phyloP scores from a whole-genome alignment of 2,888 invertebrate species.

The Pseudeuparius sepicola region DNA sequence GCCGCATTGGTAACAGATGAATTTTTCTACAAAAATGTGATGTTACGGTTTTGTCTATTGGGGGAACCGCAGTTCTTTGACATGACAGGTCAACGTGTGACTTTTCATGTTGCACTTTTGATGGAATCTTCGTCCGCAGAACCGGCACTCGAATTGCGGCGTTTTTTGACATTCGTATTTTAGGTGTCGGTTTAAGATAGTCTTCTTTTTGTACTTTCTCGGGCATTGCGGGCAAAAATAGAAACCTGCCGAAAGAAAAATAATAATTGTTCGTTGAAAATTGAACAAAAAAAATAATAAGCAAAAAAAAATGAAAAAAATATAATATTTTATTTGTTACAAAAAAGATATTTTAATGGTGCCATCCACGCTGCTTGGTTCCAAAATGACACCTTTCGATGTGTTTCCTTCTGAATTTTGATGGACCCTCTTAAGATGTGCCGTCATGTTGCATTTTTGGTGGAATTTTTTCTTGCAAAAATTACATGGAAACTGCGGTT shows the following conservation, averaged over 20 bases:
- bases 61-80: too few relatives aligned
- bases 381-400: too few relatives aligned
- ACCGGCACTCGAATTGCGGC: constrained; percentile 40
- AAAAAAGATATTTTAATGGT: too few relatives aligned
- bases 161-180: constrained; percentile 35
- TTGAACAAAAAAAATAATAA: neutral
- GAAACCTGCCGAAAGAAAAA: neutral
- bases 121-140: constrained; percentile 61
- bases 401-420: too few relatives aligned
- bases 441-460: constrained; percentile 17
- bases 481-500: constrained; percentile 19
- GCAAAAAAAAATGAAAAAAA: too few relatives aligned
- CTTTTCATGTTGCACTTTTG: constrained; percentile 42
- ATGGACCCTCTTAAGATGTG: constrained; percentile 3
- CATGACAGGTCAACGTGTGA: constrained; percentile 9
- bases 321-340: too few relatives aligned
- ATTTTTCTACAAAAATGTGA: too few relatives aligned
- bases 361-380: too few relatives aligned
- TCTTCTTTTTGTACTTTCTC: constrained; percentile 50
- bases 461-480: constrained; percentile 22
- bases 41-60: too few relatives aligned
- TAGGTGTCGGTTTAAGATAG: constrained; percentile 49
- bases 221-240: constrained; percentile 43
- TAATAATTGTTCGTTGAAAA: constrained; percentile 1
- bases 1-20: constrained; percentile 17